Percentiles rank a stretch among this genome's conserved stretches.
phyloP scores from a whole-genome alignment of 2,797 vertebrate species.

The Mormyrus hasselquistii region DNA sequence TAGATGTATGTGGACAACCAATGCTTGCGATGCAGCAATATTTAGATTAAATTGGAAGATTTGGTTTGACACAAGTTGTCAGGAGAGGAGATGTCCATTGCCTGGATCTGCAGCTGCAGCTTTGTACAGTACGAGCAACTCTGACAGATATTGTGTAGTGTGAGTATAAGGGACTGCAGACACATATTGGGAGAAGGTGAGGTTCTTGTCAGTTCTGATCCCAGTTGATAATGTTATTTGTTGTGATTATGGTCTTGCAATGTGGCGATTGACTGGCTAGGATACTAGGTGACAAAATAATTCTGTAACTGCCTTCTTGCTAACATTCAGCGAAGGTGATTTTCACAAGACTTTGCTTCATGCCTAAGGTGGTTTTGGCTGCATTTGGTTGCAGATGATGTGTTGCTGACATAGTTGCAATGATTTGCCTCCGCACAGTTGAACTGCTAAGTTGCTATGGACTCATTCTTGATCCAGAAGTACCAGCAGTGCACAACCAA shows the following conservation, averaged over 20 bases:
- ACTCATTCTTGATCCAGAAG: not conserved
- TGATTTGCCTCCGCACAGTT: slow-evolving; percentile 3
- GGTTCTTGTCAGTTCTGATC: not conserved
- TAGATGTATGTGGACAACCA: not conserved
- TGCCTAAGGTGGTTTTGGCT: not conserved
- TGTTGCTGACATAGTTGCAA: not conserved
- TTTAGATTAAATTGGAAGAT: not conserved
- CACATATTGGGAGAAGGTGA: not conserved
- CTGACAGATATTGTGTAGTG: not conserved
- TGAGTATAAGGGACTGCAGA: not conserved
- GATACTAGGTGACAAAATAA: not conserved
- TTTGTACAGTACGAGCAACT: not conserved
- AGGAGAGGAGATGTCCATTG: not conserved
- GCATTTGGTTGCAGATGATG: not conserved
- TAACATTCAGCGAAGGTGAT: not conserved
- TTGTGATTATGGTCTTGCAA: not conserved
- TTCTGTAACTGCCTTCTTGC: not conserved
- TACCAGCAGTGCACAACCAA: not conserved
- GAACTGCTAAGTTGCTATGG: slow-evolving; percentile 1
- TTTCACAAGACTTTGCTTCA: not conserved
- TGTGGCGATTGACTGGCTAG: not conserved
- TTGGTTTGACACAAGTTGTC: not conserved
- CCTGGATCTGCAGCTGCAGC: not conserved
- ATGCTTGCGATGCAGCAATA: not conserved
- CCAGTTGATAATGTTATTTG: not conserved